A percentile compares a stretch with the other conserved stretches of the same genome.
Conservation (phyloP, 2,113 vertebrate genomes). For the Brienomyrus brachyistius region DNA sequence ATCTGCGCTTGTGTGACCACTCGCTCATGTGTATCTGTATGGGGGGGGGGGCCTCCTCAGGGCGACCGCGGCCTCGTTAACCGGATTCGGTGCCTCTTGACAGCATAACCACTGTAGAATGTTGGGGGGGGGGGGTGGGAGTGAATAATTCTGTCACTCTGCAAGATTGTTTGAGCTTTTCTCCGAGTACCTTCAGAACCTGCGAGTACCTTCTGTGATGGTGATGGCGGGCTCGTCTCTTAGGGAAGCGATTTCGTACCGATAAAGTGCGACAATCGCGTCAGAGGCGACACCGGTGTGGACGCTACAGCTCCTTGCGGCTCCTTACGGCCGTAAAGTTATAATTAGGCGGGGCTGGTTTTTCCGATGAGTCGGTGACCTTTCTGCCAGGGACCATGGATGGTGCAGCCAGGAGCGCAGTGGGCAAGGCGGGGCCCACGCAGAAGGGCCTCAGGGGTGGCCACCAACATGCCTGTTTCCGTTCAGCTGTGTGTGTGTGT, state of each 20-base stretch:
- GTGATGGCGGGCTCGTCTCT: background rate
- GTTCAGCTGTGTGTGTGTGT: constrained; percentile 10
- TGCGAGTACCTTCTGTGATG: background rate
- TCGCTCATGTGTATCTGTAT: background rate
- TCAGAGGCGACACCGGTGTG: background rate
- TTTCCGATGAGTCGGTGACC: constrained; percentile 58
- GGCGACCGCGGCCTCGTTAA: background rate
- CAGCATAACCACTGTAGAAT: background rate
- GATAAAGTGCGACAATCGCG: background rate
- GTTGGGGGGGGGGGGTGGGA: background rate
- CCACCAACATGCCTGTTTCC: background rate
- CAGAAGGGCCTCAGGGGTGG: background rate
- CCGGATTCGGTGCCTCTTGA: background rate
- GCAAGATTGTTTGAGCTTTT: background rate
- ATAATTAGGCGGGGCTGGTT: constrained; percentile 51
- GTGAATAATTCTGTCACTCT: background rate
- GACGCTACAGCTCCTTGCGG: constrained; percentile 33
- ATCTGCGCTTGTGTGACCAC: background rate
- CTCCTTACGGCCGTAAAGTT: constrained; percentile 50
- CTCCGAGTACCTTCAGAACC: background rate
- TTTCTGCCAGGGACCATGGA: constrained; percentile 43
- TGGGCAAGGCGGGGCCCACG: background rate
- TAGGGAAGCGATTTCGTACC: background rate
- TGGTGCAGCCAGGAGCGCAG: background rate
- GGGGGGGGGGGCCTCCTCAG: background rate